Conservation (phyloP, 2,888 invertebrate species). For the Nesidiocoris tenuis region DNA sequence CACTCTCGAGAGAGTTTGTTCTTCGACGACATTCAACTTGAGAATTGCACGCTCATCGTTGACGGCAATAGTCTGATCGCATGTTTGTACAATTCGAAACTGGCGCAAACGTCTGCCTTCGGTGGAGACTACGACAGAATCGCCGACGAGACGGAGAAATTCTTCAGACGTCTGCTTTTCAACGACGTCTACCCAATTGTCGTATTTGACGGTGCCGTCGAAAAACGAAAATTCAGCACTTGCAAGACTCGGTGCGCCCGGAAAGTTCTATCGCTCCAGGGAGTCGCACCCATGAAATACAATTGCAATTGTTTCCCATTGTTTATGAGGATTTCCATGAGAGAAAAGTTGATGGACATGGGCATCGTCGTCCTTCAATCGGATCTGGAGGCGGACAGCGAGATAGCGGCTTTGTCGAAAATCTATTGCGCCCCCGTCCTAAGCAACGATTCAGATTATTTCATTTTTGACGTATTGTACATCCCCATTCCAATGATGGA, state of each 20-base stretch:
- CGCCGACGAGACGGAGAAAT: conserved; percentile 64
- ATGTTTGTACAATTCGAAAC: conserved; percentile 63
- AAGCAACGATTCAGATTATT: conserved; percentile 93
- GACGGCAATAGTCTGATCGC: conserved; percentile 78
- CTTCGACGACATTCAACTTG: conserved; percentile 13
- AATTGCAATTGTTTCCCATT: conserved; percentile 64
- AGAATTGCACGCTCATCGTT: conserved; percentile 62
- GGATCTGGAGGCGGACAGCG: conserved; percentile 86
- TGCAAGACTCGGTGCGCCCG: conserved; percentile 61
- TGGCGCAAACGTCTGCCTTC: conserved; percentile 66
- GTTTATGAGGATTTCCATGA: conserved; percentile 72
- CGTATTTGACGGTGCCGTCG: conserved; percentile 78
- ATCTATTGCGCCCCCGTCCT: conserved; percentile 77
- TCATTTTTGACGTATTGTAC: conserved; percentile 78
- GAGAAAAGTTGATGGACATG: conserved; percentile 66
- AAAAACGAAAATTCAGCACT: conserved; percentile 69
- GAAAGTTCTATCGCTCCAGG: conserved; percentile 56
- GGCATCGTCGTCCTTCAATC: conserved; percentile 69
- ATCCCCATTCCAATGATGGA: conserved; percentile 73
- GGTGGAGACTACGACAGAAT: conserved; percentile 84
- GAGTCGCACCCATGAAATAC: conserved; percentile 41
- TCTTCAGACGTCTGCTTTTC: conserved; percentile 67
- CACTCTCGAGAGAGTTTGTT: conserved; percentile 17
- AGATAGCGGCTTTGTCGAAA: conserved; percentile 78
- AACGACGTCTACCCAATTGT: conserved; percentile 73